Conservation (phyloP, 2,888 invertebrate genomes). For the Azorinus chamasolen region DNA sequence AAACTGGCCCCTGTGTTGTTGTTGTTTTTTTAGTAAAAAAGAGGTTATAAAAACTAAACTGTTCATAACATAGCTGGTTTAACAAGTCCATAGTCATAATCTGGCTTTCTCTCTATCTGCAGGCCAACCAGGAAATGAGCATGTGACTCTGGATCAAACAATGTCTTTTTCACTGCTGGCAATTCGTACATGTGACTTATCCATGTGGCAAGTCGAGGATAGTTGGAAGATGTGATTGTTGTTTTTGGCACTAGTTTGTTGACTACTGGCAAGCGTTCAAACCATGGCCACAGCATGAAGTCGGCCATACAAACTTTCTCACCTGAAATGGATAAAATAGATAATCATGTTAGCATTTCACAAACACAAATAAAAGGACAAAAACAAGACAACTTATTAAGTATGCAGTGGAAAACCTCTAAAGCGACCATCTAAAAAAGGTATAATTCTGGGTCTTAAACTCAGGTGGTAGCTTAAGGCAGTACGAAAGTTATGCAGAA, state of each 20-base stretch:
- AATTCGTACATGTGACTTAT: conserved; percentile 70
- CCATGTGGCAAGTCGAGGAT: conserved; percentile 68
- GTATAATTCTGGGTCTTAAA: too few species aligned
- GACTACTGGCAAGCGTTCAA: conserved; percentile 76
- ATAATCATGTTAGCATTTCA: not conserved
- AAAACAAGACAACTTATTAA: not conserved
- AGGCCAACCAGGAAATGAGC: conserved; percentile 68
- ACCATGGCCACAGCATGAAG: conserved; percentile 83
- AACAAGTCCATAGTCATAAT: conserved; percentile 72
- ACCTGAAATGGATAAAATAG: conserved; percentile 54
- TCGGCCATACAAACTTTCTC: conserved; percentile 75
- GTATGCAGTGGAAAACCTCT: not conserved
- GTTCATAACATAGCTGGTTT: conserved; percentile 26
- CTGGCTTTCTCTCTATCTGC: conserved; percentile 65
- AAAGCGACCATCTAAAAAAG: too few species aligned
- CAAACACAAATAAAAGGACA: not conserved
- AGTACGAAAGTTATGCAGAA: too few species aligned
- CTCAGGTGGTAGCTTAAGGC: too few species aligned
- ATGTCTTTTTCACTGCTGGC: conserved; percentile 73
- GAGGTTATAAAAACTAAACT: too few species aligned
- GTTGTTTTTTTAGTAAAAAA: too few species aligned
- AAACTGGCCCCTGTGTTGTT: too few species aligned
- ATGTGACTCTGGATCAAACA: conserved; percentile 61
- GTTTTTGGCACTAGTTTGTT: conserved; percentile 61
- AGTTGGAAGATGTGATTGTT: conserved; percentile 49